Conservation (phyloP, 2,888 invertebrate genomes). For the Selenia dentaria region DNA sequence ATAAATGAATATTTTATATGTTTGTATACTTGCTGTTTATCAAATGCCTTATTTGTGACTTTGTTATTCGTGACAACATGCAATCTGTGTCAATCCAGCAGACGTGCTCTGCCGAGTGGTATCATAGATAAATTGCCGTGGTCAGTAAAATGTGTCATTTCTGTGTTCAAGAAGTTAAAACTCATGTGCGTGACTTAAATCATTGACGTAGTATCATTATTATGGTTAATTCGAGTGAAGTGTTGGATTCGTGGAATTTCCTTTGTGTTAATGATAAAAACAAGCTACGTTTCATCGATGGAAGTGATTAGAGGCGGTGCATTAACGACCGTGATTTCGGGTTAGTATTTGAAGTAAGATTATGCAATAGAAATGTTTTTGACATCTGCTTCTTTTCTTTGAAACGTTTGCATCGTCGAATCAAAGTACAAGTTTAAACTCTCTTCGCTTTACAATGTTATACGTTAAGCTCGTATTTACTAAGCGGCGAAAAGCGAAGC, state of each 20-base stretch:
- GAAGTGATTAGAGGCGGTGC: constrained; percentile 78
- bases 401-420: constrained; percentile 13
- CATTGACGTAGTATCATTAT: constrained; percentile 39
- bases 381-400: constrained; percentile 59
- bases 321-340: constrained; percentile 77
- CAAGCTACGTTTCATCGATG: constrained; percentile 69
- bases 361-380: constrained; percentile 66
- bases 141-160: constrained; percentile 50
- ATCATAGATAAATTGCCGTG: constrained; percentile 55
- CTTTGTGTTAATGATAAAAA: constrained; percentile 66
- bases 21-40: constrained; percentile 11
- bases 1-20: constrained; percentile 9
- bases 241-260: constrained; percentile 81
- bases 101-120: constrained; percentile 58
- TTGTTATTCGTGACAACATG: constrained; percentile 59
- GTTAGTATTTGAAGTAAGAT: constrained; percentile 69
- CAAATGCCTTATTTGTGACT: constrained; percentile 27
- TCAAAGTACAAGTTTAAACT: constrained; percentile 16
- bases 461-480: constrained; percentile 11
- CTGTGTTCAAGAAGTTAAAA: constrained; percentile 53
- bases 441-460: constrained; percentile 22
- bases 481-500: constrained; percentile 26
- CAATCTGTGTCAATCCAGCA: constrained; percentile 69
- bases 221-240: constrained; percentile 45
- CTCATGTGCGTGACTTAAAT: constrained; percentile 54